Percentiles rank a stretch among this genome's conserved stretches.
These are phyloP conservation scores for Takifugu flavidus DNA, from an alignment of 2,113 vertebrate genomes.

Conservation along the genomic window DNA sequence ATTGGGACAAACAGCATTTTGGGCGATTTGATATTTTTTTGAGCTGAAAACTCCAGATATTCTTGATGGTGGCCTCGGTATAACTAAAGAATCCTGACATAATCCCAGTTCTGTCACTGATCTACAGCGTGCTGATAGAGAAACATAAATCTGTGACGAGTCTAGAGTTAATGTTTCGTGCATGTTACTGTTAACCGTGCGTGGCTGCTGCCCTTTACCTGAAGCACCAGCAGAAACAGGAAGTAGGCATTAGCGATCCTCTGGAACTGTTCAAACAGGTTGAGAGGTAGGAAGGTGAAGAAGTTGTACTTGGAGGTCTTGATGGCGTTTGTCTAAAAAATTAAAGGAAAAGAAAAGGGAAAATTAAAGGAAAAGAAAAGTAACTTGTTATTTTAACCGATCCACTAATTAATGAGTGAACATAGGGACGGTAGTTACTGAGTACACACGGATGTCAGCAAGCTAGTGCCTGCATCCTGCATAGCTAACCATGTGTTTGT, in stretches of 20 bases:
- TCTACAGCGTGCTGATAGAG: too few species aligned
- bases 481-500: background rate
- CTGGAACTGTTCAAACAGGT: constrained; percentile 96
- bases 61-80: too few species aligned
- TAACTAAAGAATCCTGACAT: too few species aligned
- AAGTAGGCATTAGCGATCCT: constrained; percentile 95
- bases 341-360: background rate
- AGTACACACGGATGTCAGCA: too few species aligned
- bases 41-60: too few species aligned
- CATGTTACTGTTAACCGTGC: background rate
- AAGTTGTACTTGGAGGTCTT: constrained; percentile 92
- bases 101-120: too few species aligned
- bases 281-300: constrained; percentile 91
- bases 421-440: too few species aligned
- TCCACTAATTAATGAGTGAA: background rate
- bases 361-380: background rate
- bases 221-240: constrained; percentile 88
- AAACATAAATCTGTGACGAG: too few species aligned
- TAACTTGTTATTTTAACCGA: background rate
- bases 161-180: too few species aligned
- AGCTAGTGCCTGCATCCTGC: too few species aligned
- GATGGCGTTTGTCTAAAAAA: constrained; percentile 84
- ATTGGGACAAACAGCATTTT: background rate
- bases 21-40: too few species aligned
- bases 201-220: constrained; percentile 70